Conservation (phyloP, 2,113 vertebrate species). For the Argyrosomus japonicus region DNA sequence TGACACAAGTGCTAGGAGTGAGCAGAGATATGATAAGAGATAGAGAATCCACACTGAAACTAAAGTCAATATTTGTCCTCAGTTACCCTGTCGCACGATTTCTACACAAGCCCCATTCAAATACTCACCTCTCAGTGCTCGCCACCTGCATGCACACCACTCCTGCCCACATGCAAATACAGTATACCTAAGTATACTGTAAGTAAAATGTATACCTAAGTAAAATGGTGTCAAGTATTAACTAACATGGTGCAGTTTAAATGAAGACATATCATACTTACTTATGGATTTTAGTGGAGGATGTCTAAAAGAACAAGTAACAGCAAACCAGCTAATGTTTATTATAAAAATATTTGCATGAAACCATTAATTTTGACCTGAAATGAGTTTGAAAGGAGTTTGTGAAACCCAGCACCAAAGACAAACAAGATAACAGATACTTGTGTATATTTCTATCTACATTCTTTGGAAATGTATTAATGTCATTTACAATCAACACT, state of each 20-base stretch:
- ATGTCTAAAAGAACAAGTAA: background rate
- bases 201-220: too few species aligned
- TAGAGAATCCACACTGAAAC: conserved; percentile 32
- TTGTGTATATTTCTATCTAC: background rate
- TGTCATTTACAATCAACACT: background rate
- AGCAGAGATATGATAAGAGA: conserved; percentile 55
- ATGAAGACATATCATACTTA: background rate
- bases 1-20: conserved; percentile 51
- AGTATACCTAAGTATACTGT: too few species aligned
- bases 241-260: background rate
- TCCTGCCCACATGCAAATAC: background rate
- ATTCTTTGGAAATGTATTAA: background rate
- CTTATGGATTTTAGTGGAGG: background rate
- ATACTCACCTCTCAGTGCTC: conserved; percentile 24
- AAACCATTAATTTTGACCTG: background rate
- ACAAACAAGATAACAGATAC: background rate
- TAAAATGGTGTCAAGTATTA: background rate
- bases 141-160: conserved; percentile 16
- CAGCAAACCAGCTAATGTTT: background rate
- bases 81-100: conserved; percentile 51
- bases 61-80: conserved; percentile 77
- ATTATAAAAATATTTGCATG: background rate
- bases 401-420: background rate
- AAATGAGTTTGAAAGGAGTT: background rate
- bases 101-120: conserved; percentile 55